Evolutionary conservation across 1,140 invertebrate species (phyloP).

Genomic region (Neocloeon triangulifer): DNA sequence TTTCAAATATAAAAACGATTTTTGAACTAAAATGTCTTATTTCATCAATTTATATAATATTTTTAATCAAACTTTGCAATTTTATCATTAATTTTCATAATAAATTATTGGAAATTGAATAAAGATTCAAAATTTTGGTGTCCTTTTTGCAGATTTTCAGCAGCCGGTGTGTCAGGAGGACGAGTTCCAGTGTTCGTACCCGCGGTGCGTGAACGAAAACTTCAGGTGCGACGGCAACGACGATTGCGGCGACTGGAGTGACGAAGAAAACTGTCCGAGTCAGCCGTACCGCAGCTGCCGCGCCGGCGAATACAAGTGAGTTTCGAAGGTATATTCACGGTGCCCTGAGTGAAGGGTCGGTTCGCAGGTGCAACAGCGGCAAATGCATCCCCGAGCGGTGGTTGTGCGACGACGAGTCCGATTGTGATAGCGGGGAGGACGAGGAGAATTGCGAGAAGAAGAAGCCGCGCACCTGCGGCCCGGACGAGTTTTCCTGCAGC

Average conservation of each 20-base stretch:
- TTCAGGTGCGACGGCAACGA: slow-evolving; percentile 71
- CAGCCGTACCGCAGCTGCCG: slow-evolving; percentile 24
- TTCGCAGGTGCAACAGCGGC: slow-evolving; percentile 40
- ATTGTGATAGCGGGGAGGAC: slow-evolving; percentile 33
- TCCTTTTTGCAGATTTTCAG: background rate
- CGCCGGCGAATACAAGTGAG: slow-evolving; percentile 34
- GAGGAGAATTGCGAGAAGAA: slow-evolving; percentile 11
- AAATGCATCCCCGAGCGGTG: slow-evolving; percentile 48
- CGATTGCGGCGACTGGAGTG: slow-evolving; percentile 72
- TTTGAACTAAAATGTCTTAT: background rate
- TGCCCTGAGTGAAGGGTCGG: too few species aligned
- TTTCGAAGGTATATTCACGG: too few species aligned
- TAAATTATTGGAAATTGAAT: too few species aligned
- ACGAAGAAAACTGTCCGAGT: slow-evolving; percentile 45
- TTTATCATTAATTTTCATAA: too few species aligned
- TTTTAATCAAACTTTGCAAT: too few species aligned
- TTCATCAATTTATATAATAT: background rate
- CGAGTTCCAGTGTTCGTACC: slow-evolving; percentile 12
- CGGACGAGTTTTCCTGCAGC: slow-evolving; percentile 41
- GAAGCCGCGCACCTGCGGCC: slow-evolving; percentile 29
- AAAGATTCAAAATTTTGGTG: too few species aligned
- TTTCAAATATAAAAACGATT: background rate
- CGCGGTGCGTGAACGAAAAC: slow-evolving; percentile 40
- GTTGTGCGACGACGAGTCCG: slow-evolving; percentile 59
- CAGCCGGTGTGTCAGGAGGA: background rate